Conservation (phyloP, 2,888 invertebrate genomes). For the Nipponacmea schrenckii region DNA sequence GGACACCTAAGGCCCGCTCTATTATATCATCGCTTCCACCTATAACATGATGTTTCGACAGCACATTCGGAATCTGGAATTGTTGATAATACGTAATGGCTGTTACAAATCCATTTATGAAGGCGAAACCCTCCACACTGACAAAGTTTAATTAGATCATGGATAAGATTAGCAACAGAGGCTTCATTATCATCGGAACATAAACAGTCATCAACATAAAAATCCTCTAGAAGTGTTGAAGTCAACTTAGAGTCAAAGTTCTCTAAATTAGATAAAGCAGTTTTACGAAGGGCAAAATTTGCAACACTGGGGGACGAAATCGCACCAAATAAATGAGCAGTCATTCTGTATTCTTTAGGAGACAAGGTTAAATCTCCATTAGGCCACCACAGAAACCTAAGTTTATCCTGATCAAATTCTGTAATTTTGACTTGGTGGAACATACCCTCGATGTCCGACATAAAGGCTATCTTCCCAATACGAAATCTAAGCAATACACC, state of each 20-base stretch:
- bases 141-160: slow-evolving; percentile 18
- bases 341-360: slow-evolving; percentile 1
- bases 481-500: slow-evolving; percentile 35
- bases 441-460: slow-evolving; percentile 35
- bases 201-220: slow-evolving; percentile 31
- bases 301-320: too few relatives aligned
- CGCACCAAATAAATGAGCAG: too few relatives aligned
- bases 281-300: slow-evolving; percentile 1
- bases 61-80: slow-evolving; percentile 19
- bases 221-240: slow-evolving; percentile 14
- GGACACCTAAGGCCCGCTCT: slow-evolving; percentile 22
- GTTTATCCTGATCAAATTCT: slow-evolving; percentile 23
- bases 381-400: slow-evolving; percentile 35
- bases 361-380: not conserved
- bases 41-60: not conserved
- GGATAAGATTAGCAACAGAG: slow-evolving; percentile 5
- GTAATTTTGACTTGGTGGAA: slow-evolving; percentile 30
- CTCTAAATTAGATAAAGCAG: not conserved
- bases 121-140: slow-evolving; percentile 16
- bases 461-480: slow-evolving; percentile 30
- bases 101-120: slow-evolving; percentile 23
- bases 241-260: slow-evolving; percentile 7
- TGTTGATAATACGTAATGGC: slow-evolving; percentile 6
- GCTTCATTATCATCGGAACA: slow-evolving; percentile 17
- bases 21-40: slow-evolving; percentile 15